Percentiles rank a stretch among this genome's conserved stretches.
These are phyloP conservation scores for Syngnathoides biaculeatus DNA, from an alignment of 2,113 vertebrate species.

Conservation along the genomic window DNA sequence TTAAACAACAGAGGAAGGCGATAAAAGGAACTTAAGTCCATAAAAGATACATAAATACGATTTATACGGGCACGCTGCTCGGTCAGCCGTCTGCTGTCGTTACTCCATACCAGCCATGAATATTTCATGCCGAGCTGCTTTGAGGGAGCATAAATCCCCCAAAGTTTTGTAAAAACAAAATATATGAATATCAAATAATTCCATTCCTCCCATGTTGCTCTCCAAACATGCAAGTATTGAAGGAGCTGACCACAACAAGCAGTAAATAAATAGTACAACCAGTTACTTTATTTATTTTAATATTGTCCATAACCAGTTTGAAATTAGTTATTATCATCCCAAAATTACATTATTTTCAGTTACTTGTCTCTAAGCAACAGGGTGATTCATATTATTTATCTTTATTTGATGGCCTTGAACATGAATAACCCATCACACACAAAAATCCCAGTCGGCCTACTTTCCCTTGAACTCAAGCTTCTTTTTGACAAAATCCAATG, in stretches of 20 bases:
- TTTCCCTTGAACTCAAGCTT: neutral
- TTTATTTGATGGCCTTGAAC: neutral
- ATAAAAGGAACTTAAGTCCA: slow-evolving; percentile 16
- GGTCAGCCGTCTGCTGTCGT: slow-evolving; percentile 19
- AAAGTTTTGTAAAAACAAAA: slow-evolving; percentile 3
- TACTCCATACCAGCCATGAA: slow-evolving; percentile 27
- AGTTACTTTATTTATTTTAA: neutral
- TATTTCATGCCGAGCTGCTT: slow-evolving; percentile 28
- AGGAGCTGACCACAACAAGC: neutral
- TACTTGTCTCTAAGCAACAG: no score
- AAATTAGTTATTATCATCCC: no score
- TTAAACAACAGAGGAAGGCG: slow-evolving; percentile 20
- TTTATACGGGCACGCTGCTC: slow-evolving; percentile 21
- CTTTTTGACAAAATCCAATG: neutral
- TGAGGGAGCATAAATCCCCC: slow-evolving; percentile 30
- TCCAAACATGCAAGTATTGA: slow-evolving; percentile 20
- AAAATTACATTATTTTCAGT: no score
- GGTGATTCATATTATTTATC: no score
- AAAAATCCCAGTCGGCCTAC: no score
- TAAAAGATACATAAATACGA: slow-evolving; percentile 26
- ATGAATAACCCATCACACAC: neutral
- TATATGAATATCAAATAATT: slow-evolving; percentile 8
- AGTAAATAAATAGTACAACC: neutral
- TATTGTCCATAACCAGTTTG: no score
- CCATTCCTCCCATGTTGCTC: slow-evolving; percentile 19